These are phyloP conservation scores for Bombus superbus DNA, from an alignment of 1,140 invertebrate species.

Conservation along the genomic window DNA sequence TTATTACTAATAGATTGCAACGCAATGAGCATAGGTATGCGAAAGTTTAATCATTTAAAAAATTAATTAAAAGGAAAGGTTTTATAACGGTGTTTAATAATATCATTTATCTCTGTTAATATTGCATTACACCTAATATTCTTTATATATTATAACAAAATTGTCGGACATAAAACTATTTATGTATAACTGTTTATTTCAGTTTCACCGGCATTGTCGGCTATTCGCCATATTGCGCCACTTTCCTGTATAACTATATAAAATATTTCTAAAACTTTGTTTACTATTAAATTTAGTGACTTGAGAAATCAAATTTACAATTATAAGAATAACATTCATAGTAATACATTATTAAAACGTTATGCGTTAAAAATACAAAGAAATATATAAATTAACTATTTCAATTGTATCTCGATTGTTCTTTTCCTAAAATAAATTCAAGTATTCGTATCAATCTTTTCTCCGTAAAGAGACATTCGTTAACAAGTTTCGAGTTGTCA, in stretches of 20 bases:
- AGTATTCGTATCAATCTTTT: background rate
- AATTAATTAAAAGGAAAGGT: background rate
- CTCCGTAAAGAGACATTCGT: slow-evolving; percentile 17
- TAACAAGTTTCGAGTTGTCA: background rate
- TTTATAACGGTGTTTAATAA: slow-evolving; percentile 14
- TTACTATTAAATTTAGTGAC: slow-evolving; percentile 38
- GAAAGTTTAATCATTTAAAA: background rate
- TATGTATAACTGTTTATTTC: background rate
- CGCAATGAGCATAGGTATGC: slow-evolving; percentile 8
- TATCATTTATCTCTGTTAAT: slow-evolving; percentile 13
- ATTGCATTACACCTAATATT: slow-evolving; percentile 22
- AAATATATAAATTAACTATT: slow-evolving; percentile 15
- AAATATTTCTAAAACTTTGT: slow-evolving; percentile 30
- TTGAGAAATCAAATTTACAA: slow-evolving; percentile 39
- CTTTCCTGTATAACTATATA: slow-evolving; percentile 10
- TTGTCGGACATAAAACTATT: slow-evolving; percentile 25
- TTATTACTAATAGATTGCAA: slow-evolving; percentile 25
- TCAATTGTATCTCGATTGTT: background rate
- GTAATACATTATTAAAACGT: slow-evolving; percentile 7
- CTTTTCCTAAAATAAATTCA: slow-evolving; percentile 12
- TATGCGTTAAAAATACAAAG: slow-evolving; percentile 16
- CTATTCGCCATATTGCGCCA: background rate
- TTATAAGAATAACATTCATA: slow-evolving; percentile 18
- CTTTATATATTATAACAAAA: slow-evolving; percentile 14
- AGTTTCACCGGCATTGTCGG: background rate